Conservation (phyloP, 2,797 vertebrate species). For the Tenualosa ilisha region DNA sequence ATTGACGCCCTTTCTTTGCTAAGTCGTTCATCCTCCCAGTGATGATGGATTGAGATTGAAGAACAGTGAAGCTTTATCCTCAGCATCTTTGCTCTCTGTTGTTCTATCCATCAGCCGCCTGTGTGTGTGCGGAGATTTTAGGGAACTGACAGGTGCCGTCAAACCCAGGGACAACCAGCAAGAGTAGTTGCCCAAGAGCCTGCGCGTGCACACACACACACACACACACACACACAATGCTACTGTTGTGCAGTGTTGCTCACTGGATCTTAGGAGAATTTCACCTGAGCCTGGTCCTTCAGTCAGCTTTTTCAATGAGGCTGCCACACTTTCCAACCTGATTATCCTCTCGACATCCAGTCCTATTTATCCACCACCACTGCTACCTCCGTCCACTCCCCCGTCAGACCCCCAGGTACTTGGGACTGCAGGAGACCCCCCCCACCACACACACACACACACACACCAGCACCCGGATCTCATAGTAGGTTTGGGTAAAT, state of each 20-base stretch:
- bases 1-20: not conserved
- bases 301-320: not conserved
- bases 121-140: not conserved
- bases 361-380: not conserved
- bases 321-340: not conserved
- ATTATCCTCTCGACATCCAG: not conserved
- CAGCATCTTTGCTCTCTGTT: not conserved
- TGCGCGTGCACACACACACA: not conserved
- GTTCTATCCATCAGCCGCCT: not conserved
- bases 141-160: not conserved
- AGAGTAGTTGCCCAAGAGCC: not conserved
- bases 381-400: not conserved
- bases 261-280: not conserved
- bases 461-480: too few species aligned
- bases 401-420: not conserved
- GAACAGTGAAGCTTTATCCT: not conserved
- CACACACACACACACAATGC: conserved; percentile 25
- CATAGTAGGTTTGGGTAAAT: not conserved
- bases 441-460: too few species aligned
- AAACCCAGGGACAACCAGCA: not conserved
- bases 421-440: not conserved
- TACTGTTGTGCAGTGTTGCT: not conserved
- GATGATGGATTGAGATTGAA: conserved; percentile 7
- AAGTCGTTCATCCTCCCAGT: not conserved
- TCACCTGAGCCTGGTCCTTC: not conserved